Conservation (phyloP, 2,797 vertebrate genomes). For the Cephalopachus bancanus region DNA sequence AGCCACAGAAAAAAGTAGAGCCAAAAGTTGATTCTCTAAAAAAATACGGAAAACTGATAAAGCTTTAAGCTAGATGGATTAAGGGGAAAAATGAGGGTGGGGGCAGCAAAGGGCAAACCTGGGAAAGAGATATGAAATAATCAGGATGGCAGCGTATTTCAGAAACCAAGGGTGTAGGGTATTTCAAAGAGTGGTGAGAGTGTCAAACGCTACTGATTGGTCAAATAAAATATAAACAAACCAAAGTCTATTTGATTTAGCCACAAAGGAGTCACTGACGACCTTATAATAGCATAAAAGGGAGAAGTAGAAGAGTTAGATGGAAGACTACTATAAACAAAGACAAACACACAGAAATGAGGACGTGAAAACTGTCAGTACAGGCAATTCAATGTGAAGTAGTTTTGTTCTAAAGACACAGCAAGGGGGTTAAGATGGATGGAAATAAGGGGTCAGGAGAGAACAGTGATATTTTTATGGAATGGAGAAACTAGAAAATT, state of each 20-base stretch:
- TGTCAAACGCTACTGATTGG: background rate
- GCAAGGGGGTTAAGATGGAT: background rate
- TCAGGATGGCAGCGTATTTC: background rate
- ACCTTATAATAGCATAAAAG: conserved; percentile 23
- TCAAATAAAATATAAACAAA: conserved; percentile 53
- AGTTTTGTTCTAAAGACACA: conserved; percentile 52
- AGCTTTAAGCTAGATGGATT: background rate
- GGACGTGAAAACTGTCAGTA: conserved; percentile 22
- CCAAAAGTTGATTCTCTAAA: conserved; percentile 26
- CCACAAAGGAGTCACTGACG: conserved; percentile 30
- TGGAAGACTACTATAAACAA: background rate
- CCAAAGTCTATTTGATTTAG: conserved; percentile 10
- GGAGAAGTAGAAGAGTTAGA: background rate
- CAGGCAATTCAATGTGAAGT: background rate
- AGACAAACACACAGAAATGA: conserved; percentile 24
- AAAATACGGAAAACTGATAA: conserved; percentile 40
- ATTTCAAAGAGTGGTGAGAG: background rate
- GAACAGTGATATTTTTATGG: background rate
- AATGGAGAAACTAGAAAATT: conserved; percentile 40
- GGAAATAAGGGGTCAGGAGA: conserved; percentile 26
- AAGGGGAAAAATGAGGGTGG: background rate
- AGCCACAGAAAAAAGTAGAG: background rate
- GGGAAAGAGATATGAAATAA: background rate
- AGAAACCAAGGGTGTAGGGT: background rate
- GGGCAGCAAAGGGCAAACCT: background rate